phyloP scores from a whole-genome alignment of 2,797 vertebrate species.

The Valencia hispanica region DNA sequence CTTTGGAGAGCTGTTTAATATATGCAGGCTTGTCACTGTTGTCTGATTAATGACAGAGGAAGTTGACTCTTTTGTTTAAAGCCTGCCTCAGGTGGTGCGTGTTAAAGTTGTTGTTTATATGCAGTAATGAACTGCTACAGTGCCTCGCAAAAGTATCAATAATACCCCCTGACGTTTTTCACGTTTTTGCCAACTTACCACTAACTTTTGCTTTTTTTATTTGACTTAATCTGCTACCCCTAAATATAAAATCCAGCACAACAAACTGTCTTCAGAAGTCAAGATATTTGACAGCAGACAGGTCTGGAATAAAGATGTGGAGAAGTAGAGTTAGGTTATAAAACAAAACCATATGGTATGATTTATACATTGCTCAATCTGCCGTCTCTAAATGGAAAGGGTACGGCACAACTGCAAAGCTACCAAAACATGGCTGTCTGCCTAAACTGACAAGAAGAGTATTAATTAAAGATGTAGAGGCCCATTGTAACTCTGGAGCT shows the following conservation, averaged over 20 bases:
- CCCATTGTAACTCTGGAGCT: too few species aligned
- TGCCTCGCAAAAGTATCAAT: not conserved
- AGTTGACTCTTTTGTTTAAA: constrained; percentile 31
- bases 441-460: not conserved
- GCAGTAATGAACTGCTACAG: not conserved
- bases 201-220: not conserved
- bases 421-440: not conserved
- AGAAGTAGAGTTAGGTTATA: too few species aligned
- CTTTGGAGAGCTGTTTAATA: constrained; percentile 13
- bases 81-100: constrained; percentile 5
- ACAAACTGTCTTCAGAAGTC: too few species aligned
- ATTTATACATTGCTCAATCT: not conserved
- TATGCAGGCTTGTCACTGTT: constrained; percentile 28
- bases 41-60: constrained; percentile 47
- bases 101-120: constrained; percentile 24
- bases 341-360: not conserved
- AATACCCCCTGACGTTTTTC: not conserved
- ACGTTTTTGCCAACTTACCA: not conserved
- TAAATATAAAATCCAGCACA: too few species aligned
- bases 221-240: too few species aligned
- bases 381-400: not conserved
- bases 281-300: too few species aligned
- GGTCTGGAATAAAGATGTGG: too few species aligned
- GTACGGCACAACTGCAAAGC: not conserved
- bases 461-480: too few species aligned